Evolutionary conservation across 2,797 vertebrate genomes (phyloP), one percentile per base, ranked within the genome.

Genomic region (Acipenser transmontanus): DNA sequence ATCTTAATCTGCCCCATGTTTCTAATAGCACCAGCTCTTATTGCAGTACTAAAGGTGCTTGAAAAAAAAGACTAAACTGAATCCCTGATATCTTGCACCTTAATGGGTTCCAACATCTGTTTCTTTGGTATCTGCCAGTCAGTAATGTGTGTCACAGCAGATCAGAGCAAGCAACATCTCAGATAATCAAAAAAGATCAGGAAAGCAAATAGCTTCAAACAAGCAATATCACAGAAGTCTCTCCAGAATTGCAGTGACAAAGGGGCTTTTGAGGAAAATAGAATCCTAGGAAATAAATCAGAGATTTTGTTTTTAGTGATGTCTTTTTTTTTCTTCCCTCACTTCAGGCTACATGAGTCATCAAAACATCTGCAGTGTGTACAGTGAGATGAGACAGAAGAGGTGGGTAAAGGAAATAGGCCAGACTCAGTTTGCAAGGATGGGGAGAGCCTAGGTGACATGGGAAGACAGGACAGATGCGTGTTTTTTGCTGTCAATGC

Each of bases 381-480:
- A 7, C 47, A 49, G 34, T 34, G 34, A 34, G 34, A 34, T 34
- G 34, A 34, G 34, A 34, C 34, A 34, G 34, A 34, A 34, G 34
- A 34, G 34, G 34, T 34, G 2, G 34, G 34, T 34, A 34, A 34
- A 34, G 34, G 34, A 34, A 34, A 3, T 34, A 34, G 34, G 34
- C 34, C 34, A 34, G 34, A 34, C 34, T 34, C 34, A 34, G 34
- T 34, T 3, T 0, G 34, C 34, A 34, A 34, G 34, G 34, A 34
- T 4, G 49, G n/a, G 9, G 17, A 20, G 50, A 4, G 12, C 9
- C 57, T 61, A 49, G 20, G 62, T 56, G 54, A 50, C n/a, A 66
- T 1, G 51, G 8, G 69, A 68, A 75, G 80, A 83, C 79, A 73
- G 81, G 83, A 84, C 69, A 69, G 68, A 74, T 80, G 68, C 62